A percentile compares a stretch with the other conserved stretches of the same genome.
Conservation (phyloP, 2,888 invertebrate species). For the Aleiodes testaceus region DNA sequence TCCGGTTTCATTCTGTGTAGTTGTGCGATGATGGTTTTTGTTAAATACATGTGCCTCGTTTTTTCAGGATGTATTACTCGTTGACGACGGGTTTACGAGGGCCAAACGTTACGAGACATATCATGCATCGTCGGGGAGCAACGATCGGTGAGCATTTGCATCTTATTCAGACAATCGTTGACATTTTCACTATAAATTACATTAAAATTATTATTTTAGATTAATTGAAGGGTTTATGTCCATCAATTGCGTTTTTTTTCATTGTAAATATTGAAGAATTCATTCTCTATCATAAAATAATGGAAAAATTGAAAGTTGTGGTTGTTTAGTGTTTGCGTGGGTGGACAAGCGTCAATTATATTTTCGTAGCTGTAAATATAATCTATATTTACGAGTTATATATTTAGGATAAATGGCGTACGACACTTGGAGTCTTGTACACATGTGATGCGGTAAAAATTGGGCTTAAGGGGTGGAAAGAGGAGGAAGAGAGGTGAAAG, state of each 20-base stretch:
- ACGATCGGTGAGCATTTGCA: constrained; percentile 34
- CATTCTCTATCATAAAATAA: constrained; percentile 18
- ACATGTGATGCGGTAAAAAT: constrained; percentile 28
- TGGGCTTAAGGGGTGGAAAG: background rate
- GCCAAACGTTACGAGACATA: constrained; percentile 31
- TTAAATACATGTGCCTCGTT: constrained; percentile 25
- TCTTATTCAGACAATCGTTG: constrained; percentile 26
- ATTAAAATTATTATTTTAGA: too few relatives aligned
- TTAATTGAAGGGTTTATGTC: too few relatives aligned
- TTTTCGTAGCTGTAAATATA: constrained; percentile 69
- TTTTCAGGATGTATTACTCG: constrained; percentile 34
- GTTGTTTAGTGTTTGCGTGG: constrained; percentile 43
- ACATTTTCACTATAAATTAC: constrained; percentile 25
- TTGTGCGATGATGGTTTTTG: background rate
- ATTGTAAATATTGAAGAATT: too few relatives aligned
- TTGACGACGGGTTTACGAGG: constrained; percentile 36
- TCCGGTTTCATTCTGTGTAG: background rate
- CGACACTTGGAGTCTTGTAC: constrained; percentile 59
- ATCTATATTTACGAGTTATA: constrained; percentile 69
- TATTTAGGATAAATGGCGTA: constrained; percentile 66
- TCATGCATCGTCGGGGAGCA: constrained; percentile 34
- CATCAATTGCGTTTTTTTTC: background rate
- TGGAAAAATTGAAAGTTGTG: background rate
- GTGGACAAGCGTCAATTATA: constrained; percentile 56
- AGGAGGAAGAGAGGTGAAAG: constrained; percentile 44